Conservation (phyloP, 2,888 invertebrate genomes). For the Piscicola geometra region DNA sequence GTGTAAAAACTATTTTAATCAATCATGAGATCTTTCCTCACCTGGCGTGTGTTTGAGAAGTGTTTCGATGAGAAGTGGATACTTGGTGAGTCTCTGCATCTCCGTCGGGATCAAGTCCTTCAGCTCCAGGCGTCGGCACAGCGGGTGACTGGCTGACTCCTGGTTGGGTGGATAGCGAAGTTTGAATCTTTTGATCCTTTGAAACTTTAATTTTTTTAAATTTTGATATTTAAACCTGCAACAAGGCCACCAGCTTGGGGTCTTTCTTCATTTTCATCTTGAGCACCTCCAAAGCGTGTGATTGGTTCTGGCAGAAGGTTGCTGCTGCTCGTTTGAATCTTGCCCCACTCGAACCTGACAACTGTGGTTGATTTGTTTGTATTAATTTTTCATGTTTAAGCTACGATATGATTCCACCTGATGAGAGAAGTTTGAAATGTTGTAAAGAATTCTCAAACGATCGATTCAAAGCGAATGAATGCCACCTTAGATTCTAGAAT, state of each 20-base stretch:
- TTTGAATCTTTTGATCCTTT: too few relatives aligned
- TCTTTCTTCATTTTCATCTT: constrained; percentile 73
- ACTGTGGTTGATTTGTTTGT: too few relatives aligned
- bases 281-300: constrained; percentile 75
- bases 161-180: constrained; percentile 42
- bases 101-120: constrained; percentile 83
- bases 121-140: constrained; percentile 75
- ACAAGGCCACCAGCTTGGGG: constrained; percentile 72
- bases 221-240: constrained; percentile 57
- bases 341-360: constrained; percentile 74
- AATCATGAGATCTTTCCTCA: too few relatives aligned
- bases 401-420: not conserved
- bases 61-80: constrained; percentile 78
- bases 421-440: too few relatives aligned
- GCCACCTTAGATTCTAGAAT: constrained; percentile 69
- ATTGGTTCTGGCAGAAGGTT: constrained; percentile 82
- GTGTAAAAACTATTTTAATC: too few relatives aligned
- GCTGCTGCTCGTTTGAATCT: constrained; percentile 72
- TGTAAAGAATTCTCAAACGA: too few relatives aligned
- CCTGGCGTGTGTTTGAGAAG: constrained; percentile 66
- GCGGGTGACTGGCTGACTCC: constrained; percentile 73
- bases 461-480: too few relatives aligned
- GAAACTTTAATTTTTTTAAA: too few relatives aligned
- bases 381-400: too few relatives aligned
- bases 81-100: constrained; percentile 78